phyloP scores from a whole-genome alignment of 1,140 invertebrate species.

The Aphaenogaster floridana region DNA sequence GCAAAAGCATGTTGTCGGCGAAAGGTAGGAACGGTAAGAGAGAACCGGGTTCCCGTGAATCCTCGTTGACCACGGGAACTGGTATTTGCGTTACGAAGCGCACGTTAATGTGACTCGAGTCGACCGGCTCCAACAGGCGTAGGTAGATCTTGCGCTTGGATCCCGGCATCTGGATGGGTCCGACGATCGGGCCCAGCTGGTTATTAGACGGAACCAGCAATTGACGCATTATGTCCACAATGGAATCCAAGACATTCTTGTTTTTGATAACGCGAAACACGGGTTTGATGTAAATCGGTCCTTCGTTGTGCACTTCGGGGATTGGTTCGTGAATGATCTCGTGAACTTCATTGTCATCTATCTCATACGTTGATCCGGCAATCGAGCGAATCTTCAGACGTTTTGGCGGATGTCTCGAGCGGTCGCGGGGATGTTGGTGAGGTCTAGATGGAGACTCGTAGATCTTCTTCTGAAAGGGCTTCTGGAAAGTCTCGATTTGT shows the following conservation, averaged over 20 bases:
- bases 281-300: slow-evolving; percentile 61
- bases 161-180: slow-evolving; percentile 72
- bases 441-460: neutral
- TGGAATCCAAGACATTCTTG: slow-evolving; percentile 54
- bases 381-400: slow-evolving; percentile 28
- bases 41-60: neutral
- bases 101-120: slow-evolving; percentile 65
- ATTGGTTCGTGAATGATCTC: neutral
- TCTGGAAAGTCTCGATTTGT: neutral
- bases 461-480: neutral
- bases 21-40: neutral
- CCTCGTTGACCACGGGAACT: neutral
- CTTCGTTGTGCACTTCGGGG: slow-evolving; percentile 33
- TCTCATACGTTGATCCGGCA: slow-evolving; percentile 3
- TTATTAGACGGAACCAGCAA: slow-evolving; percentile 34
- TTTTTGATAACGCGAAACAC: slow-evolving; percentile 57
- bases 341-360: slow-evolving; percentile 25
- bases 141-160: slow-evolving; percentile 70
- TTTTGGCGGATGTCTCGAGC: neutral
- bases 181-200: slow-evolving; percentile 66
- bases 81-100: slow-evolving; percentile 65
- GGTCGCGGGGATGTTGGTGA: neutral
- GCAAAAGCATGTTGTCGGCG: neutral
- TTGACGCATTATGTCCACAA: slow-evolving; percentile 54
- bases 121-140: slow-evolving; percentile 64